Conservation (phyloP, 2,113 vertebrate genomes). For the Syrmaticus mikado region DNA sequence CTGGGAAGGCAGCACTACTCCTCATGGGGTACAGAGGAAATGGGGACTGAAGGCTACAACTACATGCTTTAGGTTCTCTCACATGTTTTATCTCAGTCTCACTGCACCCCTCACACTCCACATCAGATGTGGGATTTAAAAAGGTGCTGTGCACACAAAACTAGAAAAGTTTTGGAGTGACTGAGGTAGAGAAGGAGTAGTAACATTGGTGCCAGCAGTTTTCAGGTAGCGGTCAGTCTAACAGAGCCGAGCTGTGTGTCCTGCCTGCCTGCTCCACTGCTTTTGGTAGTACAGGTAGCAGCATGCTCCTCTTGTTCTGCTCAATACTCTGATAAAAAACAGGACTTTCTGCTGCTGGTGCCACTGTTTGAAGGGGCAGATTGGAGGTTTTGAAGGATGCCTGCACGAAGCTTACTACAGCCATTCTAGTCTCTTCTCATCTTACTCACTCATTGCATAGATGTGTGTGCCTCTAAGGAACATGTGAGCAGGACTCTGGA, state of each 20-base stretch:
- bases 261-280: not conserved
- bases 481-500: fast-evolving
- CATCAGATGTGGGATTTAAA: not conserved
- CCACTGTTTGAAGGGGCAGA: not conserved
- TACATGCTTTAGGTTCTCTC: not conserved
- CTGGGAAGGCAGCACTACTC: not conserved
- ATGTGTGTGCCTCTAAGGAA: not conserved
- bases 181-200: not conserved
- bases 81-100: not conserved
- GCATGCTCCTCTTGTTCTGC: not conserved
- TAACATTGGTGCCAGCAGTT: not conserved
- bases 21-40: not conserved
- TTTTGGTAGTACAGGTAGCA: not conserved
- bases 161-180: not conserved
- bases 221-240: not conserved
- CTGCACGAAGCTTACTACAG: not conserved
- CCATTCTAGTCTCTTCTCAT: not conserved
- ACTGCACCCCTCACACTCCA: not conserved
- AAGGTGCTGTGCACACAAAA: not conserved
- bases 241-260: not conserved
- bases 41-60: not conserved
- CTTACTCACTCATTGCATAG: not conserved
- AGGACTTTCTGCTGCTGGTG: not conserved
- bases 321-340: not conserved
- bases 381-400: not conserved